Conservation (phyloP, 2,888 invertebrate species). For the Calameuta idolon region DNA sequence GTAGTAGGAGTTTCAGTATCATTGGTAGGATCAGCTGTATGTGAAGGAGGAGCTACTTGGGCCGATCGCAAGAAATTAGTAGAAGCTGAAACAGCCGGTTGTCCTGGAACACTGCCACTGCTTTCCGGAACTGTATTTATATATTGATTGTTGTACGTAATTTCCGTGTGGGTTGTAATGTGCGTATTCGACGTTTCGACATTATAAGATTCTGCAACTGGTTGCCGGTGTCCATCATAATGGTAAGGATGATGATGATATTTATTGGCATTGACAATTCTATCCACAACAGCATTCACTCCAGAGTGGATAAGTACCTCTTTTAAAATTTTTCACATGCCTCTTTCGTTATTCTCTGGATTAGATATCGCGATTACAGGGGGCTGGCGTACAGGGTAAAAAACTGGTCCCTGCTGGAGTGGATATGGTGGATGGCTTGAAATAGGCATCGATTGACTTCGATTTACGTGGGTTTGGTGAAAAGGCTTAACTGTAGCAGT, state of each 20-base stretch:
- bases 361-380: constrained; percentile 35
- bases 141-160: constrained; percentile 51
- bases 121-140: constrained; percentile 14
- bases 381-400: constrained; percentile 26
- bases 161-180: constrained; percentile 30
- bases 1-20: not conserved
- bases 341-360: constrained; percentile 35
- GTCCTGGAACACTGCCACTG: not conserved
- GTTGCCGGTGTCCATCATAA: not conserved
- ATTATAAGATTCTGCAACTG: not conserved
- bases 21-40: not conserved
- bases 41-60: not conserved
- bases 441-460: no score
- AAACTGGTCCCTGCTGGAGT: constrained; percentile 18
- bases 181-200: not conserved
- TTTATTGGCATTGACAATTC: constrained; percentile 1
- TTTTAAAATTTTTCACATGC: constrained; percentile 45
- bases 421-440: constrained; percentile 7
- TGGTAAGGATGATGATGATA: not conserved
- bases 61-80: constrained; percentile 5
- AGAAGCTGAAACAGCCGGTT: constrained; percentile 8
- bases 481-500: no score
- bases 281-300: constrained; percentile 37
- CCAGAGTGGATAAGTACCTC: constrained; percentile 49
- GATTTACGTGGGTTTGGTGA: no score